Conservation (phyloP, 2,113 vertebrate genomes). For the Anhinga rufa region DNA sequence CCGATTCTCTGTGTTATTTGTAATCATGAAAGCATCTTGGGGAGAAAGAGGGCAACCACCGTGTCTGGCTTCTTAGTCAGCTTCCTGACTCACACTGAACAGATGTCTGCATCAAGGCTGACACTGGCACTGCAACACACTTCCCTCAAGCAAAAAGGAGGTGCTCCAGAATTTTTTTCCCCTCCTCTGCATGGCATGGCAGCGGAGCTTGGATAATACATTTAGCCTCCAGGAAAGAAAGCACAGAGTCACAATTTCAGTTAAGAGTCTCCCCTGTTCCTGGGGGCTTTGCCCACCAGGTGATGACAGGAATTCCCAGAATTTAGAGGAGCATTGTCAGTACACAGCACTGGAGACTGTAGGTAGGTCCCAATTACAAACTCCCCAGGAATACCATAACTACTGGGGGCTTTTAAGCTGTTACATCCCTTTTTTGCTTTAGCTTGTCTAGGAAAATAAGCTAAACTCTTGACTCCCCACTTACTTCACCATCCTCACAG, state of each 20-base stretch:
- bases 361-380: background rate
- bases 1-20: rapidly evolving
- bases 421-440: background rate
- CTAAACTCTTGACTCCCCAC: background rate
- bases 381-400: background rate
- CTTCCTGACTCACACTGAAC: background rate
- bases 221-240: conserved; percentile 23
- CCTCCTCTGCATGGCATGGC: rapidly evolving
- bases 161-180: background rate
- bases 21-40: background rate
- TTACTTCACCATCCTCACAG: background rate
- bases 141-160: conserved; percentile 10
- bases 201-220: background rate
- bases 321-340: background rate
- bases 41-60: background rate
- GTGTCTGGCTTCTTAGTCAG: background rate
- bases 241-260: background rate
- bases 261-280: background rate
- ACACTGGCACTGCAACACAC: background rate
- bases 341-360: rapidly evolving
- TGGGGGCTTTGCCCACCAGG: background rate
- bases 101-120: background rate
- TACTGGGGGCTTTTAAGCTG: background rate
- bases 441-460: background rate
- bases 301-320: background rate